Evolutionary conservation across 2,113 vertebrate genomes (phyloP).

Genomic region (Herpetotheres cachinnans): DNA sequence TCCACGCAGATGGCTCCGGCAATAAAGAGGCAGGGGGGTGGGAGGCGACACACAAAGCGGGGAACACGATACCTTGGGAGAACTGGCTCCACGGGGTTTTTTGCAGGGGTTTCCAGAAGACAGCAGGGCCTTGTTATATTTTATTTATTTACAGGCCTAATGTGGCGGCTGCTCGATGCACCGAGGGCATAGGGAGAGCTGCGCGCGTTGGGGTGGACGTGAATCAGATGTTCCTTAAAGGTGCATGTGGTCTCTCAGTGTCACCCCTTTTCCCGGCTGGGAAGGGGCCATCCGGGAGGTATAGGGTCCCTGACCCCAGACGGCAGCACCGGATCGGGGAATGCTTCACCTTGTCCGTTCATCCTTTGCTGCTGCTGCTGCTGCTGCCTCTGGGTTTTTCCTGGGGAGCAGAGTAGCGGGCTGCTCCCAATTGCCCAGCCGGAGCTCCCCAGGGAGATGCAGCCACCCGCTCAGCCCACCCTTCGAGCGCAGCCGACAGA

Average conservation of each 20-base stretch:
- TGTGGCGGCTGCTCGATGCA: background rate
- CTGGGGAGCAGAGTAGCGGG: background rate
- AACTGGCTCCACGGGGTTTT: background rate
- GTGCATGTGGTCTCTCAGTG: background rate
- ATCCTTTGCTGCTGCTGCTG: background rate
- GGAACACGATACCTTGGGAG: constrained; percentile 37
- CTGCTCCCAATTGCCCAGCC: background rate
- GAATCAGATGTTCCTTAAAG: background rate
- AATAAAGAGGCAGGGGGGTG: background rate
- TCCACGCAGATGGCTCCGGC: constrained; percentile 54
- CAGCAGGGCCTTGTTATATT: background rate
- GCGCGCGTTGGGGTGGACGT: background rate
- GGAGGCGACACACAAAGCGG: background rate
- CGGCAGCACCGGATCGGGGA: background rate
- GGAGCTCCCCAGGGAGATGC: background rate
- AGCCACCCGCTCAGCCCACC: constrained; percentile 28
- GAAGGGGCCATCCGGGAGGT: background rate
- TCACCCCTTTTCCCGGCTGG: background rate
- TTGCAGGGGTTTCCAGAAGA: constrained; percentile 20
- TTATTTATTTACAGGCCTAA: constrained; percentile 55
- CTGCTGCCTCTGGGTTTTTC: background rate
- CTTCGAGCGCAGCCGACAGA: constrained; percentile 15
- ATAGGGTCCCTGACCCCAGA: background rate
- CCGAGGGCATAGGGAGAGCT: background rate
- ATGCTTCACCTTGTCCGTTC: background rate